A percentile compares a stretch with the other conserved stretches of the same genome.
These are phyloP conservation scores for Amphimedon queenslandica DNA, from an alignment of 37 sponge, comb jelly and placozoan species.

Conservation along the genomic window DNA sequence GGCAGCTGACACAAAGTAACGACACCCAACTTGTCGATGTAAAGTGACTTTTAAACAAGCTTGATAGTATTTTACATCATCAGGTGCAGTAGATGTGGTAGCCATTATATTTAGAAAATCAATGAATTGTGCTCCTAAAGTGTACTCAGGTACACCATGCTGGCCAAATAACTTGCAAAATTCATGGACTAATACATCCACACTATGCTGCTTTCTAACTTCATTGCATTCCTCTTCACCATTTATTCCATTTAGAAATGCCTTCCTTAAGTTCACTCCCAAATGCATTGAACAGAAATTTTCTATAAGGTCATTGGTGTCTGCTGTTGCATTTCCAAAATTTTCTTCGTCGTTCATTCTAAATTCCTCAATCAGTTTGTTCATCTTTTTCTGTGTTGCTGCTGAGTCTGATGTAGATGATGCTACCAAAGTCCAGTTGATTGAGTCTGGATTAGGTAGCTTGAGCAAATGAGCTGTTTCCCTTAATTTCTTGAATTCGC, in stretches of 20 bases:
- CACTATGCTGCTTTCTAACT: not conserved
- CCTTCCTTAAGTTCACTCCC: slow-evolving; percentile 52
- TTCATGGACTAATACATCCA: slow-evolving; percentile 5
- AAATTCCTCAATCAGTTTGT: slow-evolving; percentile 32
- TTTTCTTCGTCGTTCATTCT: slow-evolving; percentile 23
- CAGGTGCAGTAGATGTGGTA: not conserved
- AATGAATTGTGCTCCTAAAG: not conserved
- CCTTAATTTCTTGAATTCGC: slow-evolving; percentile 27
- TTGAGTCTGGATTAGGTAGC: slow-evolving; percentile 39
- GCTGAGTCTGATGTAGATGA: slow-evolving; percentile 54
- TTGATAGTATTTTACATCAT: not conserved
- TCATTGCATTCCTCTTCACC: not conserved
- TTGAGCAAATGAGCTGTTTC: slow-evolving; percentile 21
- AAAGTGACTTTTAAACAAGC: not conserved
- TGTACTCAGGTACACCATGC: slow-evolving; percentile 10
- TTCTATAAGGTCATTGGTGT: slow-evolving; percentile 18
- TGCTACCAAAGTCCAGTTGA: slow-evolving; percentile 45
- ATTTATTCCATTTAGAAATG: slow-evolving; percentile 19
- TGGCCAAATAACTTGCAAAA: slow-evolving; percentile 16
- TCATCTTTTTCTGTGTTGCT: slow-evolving; percentile 43
- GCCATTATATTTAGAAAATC: slow-evolving; percentile 1
- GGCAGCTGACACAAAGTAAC: slow-evolving; percentile 51
- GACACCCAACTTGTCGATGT: slow-evolving; percentile 38
- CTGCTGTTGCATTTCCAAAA: slow-evolving; percentile 22
- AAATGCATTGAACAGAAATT: slow-evolving; percentile 66